phyloP scores from a whole-genome alignment of 2,113 vertebrate genomes.

The Aspidoscelis tigris region DNA sequence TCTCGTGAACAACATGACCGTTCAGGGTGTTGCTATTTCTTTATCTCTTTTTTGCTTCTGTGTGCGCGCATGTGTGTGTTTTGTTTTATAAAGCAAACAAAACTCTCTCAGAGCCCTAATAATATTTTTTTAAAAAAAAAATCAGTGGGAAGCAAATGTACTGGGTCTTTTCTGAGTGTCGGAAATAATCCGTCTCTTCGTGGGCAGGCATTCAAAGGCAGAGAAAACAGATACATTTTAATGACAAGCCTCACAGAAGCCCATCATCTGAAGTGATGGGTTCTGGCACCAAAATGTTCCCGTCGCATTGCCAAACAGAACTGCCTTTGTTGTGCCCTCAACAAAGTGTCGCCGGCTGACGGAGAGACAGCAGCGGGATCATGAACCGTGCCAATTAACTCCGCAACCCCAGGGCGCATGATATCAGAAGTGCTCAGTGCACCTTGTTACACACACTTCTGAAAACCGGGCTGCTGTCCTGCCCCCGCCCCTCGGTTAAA shows the following conservation, averaged over 20 bases:
- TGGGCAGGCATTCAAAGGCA: slow-evolving; percentile 46
- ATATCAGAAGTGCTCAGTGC: not conserved
- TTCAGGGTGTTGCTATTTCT: slow-evolving; percentile 31
- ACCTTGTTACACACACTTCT: not conserved
- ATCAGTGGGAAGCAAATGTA: slow-evolving; percentile 55
- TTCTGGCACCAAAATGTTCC: not conserved
- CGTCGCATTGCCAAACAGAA: slow-evolving; percentile 11
- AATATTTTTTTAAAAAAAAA: slow-evolving; percentile 34
- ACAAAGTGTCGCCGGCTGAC: not conserved
- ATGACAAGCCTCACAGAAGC: slow-evolving; percentile 17
- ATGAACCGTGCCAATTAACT: not conserved
- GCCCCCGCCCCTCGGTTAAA: not conserved
- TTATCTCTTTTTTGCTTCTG: no score
- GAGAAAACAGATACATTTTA: slow-evolving; percentile 52
- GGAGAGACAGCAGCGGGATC: not conserved
- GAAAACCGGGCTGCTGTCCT: not conserved
- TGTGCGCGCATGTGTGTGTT: no score
- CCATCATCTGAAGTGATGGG: slow-evolving; percentile 31
- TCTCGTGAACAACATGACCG: slow-evolving; percentile 25
- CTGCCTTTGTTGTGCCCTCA: not conserved
- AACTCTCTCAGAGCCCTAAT: slow-evolving; percentile 50
- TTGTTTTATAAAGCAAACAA: slow-evolving; percentile 23
- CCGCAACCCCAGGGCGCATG: not conserved
- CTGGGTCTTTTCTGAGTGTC: slow-evolving; percentile 41
- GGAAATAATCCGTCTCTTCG: slow-evolving; percentile 50